Base-by-base conservation (phyloP, 2,888 invertebrate species). In the Periphyllus acericola region DNA sequence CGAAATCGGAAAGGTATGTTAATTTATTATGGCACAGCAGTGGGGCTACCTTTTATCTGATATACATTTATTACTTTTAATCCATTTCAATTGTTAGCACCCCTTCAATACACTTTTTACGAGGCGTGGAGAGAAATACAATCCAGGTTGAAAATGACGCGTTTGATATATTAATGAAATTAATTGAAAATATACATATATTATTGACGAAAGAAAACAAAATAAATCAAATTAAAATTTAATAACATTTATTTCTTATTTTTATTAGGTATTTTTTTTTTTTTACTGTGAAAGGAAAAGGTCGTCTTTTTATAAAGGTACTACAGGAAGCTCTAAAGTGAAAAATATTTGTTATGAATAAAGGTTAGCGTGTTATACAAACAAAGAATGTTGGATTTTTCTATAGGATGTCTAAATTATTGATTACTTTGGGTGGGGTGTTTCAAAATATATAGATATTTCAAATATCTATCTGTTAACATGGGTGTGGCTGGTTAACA, bases 401-500 rank as follows among this genome's bases (percentile, higher is more conserved):
- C 75, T 60, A 76, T 25, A 72, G 71, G 36, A 86, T 55, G 79
- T 86, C 52, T 85, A 78, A 85, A 79, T 84, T 86, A 86, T 86
- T 79, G 86, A 86, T 86, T 86, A 66, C 19, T 81, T 60, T 80
- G 87, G 80, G 87, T 74, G 80, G 80, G 29, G 87, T 80, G 74
- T 81, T 74, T 60, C 72, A 72, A n/a, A n/a, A n/a, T n/a, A n/a
- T n/a, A n/a, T n/a, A n/a, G n/a, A 72, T 80, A 81, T 80, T 87
- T 87, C 40, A 81, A 80, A 87, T 87, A 66, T 32, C 60, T 76
- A 60, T 80, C 55, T 80, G 32, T 80, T 86, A 72, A 79, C 40
- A 72, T 81, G 80, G 80, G 86, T 86, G 86, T 86, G 86, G 86
- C 66, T 72, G 83, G 76, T 76, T 84, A 40, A 83, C 55, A 46